Percentiles rank a stretch among this genome's conserved stretches.
Evolutionary conservation across 2,888 invertebrate genomes (phyloP).

Genomic region (Tipula lateralis): DNA sequence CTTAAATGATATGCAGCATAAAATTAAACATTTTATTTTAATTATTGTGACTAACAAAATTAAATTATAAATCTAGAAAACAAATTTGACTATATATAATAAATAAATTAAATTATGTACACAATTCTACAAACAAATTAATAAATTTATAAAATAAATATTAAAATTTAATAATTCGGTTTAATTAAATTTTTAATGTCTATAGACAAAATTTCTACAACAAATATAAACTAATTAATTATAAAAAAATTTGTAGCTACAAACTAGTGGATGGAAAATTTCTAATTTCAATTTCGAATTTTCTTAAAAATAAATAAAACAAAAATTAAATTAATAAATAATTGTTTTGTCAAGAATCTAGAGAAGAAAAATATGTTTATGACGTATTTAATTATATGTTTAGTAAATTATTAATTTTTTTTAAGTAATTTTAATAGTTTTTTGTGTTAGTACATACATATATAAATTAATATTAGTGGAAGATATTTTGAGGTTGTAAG

Average conservation of each 20-base stretch:
- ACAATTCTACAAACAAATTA: conserved; percentile 3
- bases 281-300: conserved; percentile 9
- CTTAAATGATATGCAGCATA: conserved; percentile 15
- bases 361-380: not conserved
- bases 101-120: not conserved
- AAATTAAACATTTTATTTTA: not conserved
- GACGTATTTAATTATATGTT: not conserved
- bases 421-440: not conserved
- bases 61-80: not conserved
- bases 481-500: not conserved
- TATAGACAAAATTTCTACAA: not conserved
- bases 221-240: not conserved
- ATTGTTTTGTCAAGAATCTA: not conserved
- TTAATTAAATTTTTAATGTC: not conserved
- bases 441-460: not conserved
- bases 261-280: not conserved
- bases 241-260: not conserved
- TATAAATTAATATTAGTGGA: not conserved
- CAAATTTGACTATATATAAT: not conserved
- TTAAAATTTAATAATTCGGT: not conserved
- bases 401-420: not conserved
- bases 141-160: conserved; percentile 1
- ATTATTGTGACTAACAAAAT: not conserved
- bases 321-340: not conserved
- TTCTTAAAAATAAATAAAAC: not conserved